Evolutionary conservation across 2,797 vertebrate species (phyloP), one percentile per base, ranked within the genome.

Genomic region (Monodelphis domestica): DNA sequence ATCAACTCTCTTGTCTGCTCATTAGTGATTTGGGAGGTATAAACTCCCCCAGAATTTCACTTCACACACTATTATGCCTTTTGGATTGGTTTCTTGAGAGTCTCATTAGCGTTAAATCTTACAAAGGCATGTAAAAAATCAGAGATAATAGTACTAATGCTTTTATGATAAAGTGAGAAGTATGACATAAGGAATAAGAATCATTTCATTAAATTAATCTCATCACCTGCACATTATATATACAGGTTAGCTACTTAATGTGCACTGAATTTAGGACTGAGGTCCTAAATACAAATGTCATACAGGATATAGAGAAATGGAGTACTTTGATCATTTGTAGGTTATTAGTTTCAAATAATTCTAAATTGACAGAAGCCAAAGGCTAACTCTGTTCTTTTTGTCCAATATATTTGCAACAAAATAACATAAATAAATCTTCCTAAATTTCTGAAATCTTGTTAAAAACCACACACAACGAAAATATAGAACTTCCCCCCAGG

Each of bases 361-460:
- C 87, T 96, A 94, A 95, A 94, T 96, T 89, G 89, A 89, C 51
- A 91, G 93, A 96, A 95, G 95, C 95, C 94, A 96, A 95, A 96
- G 94, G 94, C 95, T 96, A 97, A 92, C 70, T 96, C 21, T 94
- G 91, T 96, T 97, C 95, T 95, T 92, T 91, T 96, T 54, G 97
- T 88, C 59, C 54, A 57, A 91, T 89, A 94, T 96, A 94, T 38
- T 54, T 95, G 33, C 53, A 96, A 96, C 95, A 91, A 95, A 93
- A 88, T 87, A 93, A 90, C 96, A 96, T 53, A 94, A 94, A 93
- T 28, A 96, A 38, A 96, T 94, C 91, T 87, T 92, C 94, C 91
- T 90, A 95, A 89, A 95, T 95, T 94, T 95, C 96, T 92, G 89
- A 96, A 90, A 95, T 59, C 88, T 91, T 95, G 87, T 30, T 94